phyloP scores from a whole-genome alignment of 1,140 invertebrate genomes.

The Cotesia typhae region DNA sequence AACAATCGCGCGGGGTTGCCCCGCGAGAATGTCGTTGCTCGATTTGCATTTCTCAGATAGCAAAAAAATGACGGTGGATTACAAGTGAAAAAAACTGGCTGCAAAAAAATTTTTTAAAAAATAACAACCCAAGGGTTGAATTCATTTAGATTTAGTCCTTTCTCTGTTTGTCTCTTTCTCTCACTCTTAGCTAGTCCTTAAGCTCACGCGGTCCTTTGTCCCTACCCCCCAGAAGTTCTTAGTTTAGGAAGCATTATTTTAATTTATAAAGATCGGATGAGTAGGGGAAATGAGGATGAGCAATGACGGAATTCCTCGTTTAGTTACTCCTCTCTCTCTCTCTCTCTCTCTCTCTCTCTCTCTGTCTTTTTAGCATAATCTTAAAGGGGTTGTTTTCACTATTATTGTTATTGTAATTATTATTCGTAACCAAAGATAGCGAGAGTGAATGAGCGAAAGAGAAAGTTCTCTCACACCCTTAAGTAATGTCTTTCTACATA shows the following conservation, averaged over 20 bases:
- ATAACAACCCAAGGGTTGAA: constrained; percentile 34
- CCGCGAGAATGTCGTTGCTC: constrained; percentile 38
- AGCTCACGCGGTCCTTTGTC: constrained; percentile 7
- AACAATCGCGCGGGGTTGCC: constrained; percentile 40
- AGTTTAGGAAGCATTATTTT: not conserved
- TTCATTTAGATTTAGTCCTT: not conserved
- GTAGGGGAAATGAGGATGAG: constrained; percentile 14
- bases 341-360: too few species aligned
- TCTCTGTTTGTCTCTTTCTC: constrained; percentile 6
- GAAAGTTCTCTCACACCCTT: constrained; percentile 32
- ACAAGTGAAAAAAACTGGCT: constrained; percentile 22
- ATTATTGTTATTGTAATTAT: constrained; percentile 7
- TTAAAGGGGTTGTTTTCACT: constrained; percentile 28
- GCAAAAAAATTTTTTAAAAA: constrained; percentile 34
- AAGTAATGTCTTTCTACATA: constrained; percentile 31
- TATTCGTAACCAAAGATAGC: not conserved
- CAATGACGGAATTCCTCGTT: constrained; percentile 13
- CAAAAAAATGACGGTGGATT: not conserved
- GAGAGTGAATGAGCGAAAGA: too few species aligned
- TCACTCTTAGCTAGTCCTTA: constrained; percentile 2
- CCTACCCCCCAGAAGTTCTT: not conserved
- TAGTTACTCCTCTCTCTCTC: not conserved
- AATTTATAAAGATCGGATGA: not conserved
- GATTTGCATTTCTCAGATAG: constrained; percentile 38
- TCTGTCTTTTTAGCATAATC: constrained; percentile 23